Evolutionary conservation across 2,113 vertebrate species (phyloP).

Genomic region (Paralichthys olivaceus): DNA sequence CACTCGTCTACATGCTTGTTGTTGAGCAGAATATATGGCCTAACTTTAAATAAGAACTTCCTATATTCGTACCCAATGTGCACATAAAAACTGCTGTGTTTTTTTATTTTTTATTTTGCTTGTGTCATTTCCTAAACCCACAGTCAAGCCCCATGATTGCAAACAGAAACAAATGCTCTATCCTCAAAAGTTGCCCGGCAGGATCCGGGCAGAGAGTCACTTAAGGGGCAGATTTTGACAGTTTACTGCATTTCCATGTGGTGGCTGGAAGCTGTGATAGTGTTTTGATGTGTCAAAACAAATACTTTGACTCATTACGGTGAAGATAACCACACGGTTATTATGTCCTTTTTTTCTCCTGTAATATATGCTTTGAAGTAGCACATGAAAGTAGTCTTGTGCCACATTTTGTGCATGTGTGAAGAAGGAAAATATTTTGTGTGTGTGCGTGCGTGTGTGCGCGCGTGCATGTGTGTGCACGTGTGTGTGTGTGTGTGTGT

Average conservation of each 20-base stretch:
- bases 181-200: not conserved
- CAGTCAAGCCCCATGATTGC: not conserved
- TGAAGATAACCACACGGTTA: constrained; percentile 71
- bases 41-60: not conserved
- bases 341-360: constrained; percentile 31
- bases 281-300: constrained; percentile 71
- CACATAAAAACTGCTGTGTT: not conserved
- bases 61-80: not conserved
- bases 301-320: constrained; percentile 67
- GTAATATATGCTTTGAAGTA: constrained; percentile 79
- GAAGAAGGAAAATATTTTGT: not conserved
- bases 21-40: not conserved
- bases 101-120: not conserved
- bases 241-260: constrained; percentile 57
- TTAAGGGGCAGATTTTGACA: not conserved
- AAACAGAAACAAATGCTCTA: not conserved
- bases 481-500: constrained; percentile 1
- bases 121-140: not conserved
- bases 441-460: constrained; percentile 14
- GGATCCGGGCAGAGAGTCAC: not conserved
- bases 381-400: constrained; percentile 66
- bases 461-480: not conserved
- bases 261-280: constrained; percentile 49
- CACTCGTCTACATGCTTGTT: too few relatives aligned
- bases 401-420: not conserved